Conservation (phyloP, 2,797 vertebrate genomes). For the Phalanger gymnotis region DNA sequence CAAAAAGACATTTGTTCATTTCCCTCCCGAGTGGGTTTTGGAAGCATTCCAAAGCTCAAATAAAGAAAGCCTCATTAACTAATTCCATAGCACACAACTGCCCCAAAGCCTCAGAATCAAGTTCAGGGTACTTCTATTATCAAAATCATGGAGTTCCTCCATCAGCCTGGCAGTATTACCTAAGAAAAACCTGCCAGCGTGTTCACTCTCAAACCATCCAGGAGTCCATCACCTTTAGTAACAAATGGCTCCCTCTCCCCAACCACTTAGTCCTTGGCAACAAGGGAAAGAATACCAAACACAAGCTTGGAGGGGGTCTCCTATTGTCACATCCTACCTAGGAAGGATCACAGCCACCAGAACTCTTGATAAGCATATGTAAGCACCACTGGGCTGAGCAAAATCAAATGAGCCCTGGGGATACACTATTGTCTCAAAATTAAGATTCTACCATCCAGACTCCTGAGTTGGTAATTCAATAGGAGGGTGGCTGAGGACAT, state of each 20-base stretch:
- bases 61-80: constrained; percentile 80
- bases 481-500: background rate
- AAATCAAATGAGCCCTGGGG: background rate
- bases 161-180: constrained; percentile 42
- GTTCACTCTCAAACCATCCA: background rate
- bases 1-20: constrained; percentile 84
- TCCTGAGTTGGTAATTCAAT: background rate
- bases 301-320: background rate
- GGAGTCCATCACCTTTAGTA: constrained; percentile 69
- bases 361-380: rapidly evolving
- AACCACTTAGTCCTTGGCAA: constrained; percentile 48
- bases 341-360: background rate
- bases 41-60: constrained; percentile 81
- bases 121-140: constrained; percentile 68
- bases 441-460: background rate
- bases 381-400: background rate
- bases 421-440: background rate
- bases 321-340: constrained; percentile 35
- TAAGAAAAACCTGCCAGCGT: constrained; percentile 45
- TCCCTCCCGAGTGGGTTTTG: constrained; percentile 79
- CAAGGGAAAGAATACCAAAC: background rate
- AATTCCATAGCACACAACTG: constrained; percentile 74
- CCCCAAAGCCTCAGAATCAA: constrained; percentile 66
- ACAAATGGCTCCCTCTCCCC: constrained; percentile 62
- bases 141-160: constrained; percentile 63